phyloP scores from a whole-genome alignment of 2,113 vertebrate genomes.

The Cichladusa arquata region DNA sequence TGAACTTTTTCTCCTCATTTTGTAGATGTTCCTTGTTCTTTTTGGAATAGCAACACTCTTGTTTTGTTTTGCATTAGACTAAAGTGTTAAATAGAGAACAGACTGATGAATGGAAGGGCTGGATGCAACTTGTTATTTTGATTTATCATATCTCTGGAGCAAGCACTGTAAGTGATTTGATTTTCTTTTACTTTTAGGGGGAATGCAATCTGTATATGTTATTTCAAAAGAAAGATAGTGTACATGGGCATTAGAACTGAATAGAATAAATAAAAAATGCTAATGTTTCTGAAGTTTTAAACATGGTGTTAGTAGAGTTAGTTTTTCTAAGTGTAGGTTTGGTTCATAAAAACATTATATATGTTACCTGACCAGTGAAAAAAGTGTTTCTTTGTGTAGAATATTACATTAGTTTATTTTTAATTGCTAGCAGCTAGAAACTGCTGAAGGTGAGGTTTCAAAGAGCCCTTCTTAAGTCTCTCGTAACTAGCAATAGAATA shows the following conservation, averaged over 20 bases:
- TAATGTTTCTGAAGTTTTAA: background rate
- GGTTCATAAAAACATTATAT: background rate
- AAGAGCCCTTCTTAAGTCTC: background rate
- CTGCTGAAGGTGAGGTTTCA: background rate
- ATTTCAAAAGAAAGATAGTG: background rate
- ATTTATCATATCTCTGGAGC: constrained; percentile 98
- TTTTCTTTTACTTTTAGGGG: background rate
- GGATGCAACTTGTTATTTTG: constrained; percentile 99
- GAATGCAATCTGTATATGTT: background rate
- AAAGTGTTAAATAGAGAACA: constrained; percentile 97
- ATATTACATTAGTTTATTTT: background rate
- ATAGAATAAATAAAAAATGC: background rate
- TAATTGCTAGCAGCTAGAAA: background rate
- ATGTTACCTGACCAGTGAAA: background rate
- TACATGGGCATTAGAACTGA: background rate
- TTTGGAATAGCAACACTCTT: constrained; percentile 54
- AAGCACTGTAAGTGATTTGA: constrained; percentile 86
- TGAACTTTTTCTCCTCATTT: constrained; percentile 49
- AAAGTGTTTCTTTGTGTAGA: background rate
- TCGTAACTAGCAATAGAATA: background rate
- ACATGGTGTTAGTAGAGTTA: background rate
- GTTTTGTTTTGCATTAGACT: constrained; percentile 78
- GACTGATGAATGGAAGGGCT: constrained; percentile 99
- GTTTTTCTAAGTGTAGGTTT: background rate
- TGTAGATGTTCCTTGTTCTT: constrained; percentile 42